Base-by-base conservation (phyloP, 2,797 vertebrate species). In the Chanos chanos region DNA sequence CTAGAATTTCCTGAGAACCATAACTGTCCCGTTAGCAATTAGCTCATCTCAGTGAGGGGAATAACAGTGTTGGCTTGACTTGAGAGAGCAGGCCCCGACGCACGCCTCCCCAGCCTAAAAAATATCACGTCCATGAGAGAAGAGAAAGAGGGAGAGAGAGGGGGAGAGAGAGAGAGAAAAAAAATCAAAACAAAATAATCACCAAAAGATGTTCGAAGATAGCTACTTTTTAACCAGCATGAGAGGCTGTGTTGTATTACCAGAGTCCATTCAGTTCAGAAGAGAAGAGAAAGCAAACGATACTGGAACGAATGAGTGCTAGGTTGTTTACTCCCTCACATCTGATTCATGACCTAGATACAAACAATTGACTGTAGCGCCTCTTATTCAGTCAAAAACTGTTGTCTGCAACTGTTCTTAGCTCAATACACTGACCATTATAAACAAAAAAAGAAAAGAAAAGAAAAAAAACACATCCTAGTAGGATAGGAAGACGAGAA, bases 51-150 rank as follows among this genome's bases (percentile, higher is more conserved):
- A 59, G 73, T 28, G 30, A 50, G 31, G 72, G 58, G 72, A 79
- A 81, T 75, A 81, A 77, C 69, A 70, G 30, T 59, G 56, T 75
- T 85, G 83, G 83, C 79, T 77, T 43, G 65, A 78, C 71, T 72
- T 85, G 13, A 83, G 73, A 81, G 77, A 25, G 21, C 43, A 19
- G 1, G 43, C 21, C 49, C 61, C 70, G 74, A 73, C 65, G 54
- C 16, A 53, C 12, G 33, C 45, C 6, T 71, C 22, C 43, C 50
- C 33, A 1, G 22, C 13, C 49, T 76, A 64, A 66, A 75, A 76
- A 76, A 52, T 43, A 70, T 74, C 36, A 51, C 41, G 13, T 77
- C 70, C 41, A 25, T 30, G 4, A 16, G 8, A 18, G 18, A 62
- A 45, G 22, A 40, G 52, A 45, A 66, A 59, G 57, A 71, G 37